phyloP scores from a whole-genome alignment of 2,797 vertebrate species.

The Hyperoplus lanceolatus region DNA sequence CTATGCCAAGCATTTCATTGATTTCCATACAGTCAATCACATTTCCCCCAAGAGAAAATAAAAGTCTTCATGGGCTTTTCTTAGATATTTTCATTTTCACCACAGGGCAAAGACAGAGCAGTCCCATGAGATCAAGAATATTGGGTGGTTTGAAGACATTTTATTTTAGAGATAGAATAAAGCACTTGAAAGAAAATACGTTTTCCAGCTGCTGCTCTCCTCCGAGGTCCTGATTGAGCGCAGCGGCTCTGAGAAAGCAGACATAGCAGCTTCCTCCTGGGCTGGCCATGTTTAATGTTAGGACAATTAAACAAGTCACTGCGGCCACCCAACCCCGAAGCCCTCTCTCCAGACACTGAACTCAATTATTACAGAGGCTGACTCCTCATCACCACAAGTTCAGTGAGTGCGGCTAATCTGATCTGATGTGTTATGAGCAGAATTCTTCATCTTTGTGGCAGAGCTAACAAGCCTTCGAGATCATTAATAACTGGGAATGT shows the following conservation, averaged over 20 bases:
- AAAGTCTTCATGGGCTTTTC: not conserved
- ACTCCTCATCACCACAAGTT: slow-evolving; percentile 64
- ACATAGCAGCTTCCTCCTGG: slow-evolving; percentile 66
- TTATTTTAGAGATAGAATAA: slow-evolving; percentile 21
- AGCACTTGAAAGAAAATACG: slow-evolving; percentile 24
- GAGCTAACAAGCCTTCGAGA: slow-evolving; percentile 77
- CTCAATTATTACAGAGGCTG: slow-evolving; percentile 60
- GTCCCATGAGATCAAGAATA: slow-evolving; percentile 22
- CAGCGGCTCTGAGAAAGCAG: slow-evolving; percentile 70
- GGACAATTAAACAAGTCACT: slow-evolving; percentile 81
- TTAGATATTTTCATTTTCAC: too few species aligned
- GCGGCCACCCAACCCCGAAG: slow-evolving; percentile 34
- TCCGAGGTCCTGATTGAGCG: slow-evolving; percentile 69
- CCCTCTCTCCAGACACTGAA: slow-evolving; percentile 54
- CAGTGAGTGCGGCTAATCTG: slow-evolving; percentile 77
- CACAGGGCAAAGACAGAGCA: slow-evolving; percentile 9
- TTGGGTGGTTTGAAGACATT: slow-evolving; percentile 28
- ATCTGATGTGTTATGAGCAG: slow-evolving; percentile 81
- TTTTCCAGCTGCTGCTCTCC: slow-evolving; percentile 58
- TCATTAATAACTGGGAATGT: slow-evolving; percentile 69
- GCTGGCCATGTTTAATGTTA: slow-evolving; percentile 72
- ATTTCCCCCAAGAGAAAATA: not conserved
- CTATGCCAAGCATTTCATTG: slow-evolving; percentile 12
- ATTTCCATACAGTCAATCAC: slow-evolving; percentile 19
- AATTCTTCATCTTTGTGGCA: slow-evolving; percentile 78